A percentile compares a stretch with the other conserved stretches of the same genome.
Evolutionary conservation across 2,113 vertebrate species (phyloP).

Genomic region (Labrus mixtus): DNA sequence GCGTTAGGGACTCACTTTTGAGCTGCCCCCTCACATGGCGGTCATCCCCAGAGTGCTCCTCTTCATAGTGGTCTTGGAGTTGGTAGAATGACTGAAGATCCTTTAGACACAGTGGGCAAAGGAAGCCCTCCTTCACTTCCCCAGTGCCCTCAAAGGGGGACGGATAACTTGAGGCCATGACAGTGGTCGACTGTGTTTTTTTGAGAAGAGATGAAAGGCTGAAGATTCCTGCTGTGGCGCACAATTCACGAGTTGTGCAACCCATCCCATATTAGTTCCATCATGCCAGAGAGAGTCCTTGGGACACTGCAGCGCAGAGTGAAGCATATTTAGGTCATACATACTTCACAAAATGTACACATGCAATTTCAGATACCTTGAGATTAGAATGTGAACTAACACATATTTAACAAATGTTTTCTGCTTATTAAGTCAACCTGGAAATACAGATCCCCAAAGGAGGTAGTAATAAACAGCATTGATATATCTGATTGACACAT

Average conservation of each 20-base stretch:
- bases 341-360: not conserved
- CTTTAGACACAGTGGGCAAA: slow-evolving; percentile 95
- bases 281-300: slow-evolving; percentile 32
- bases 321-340: not conserved
- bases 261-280: slow-evolving; percentile 46
- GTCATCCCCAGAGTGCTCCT: slow-evolving; percentile 92
- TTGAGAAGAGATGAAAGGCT: slow-evolving; percentile 19
- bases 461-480: too few relatives aligned
- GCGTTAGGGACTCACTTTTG: slow-evolving; percentile 86
- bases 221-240: slow-evolving; percentile 37
- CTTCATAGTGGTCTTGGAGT: slow-evolving; percentile 95
- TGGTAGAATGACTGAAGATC: slow-evolving; percentile 97
- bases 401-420: not conserved
- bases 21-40: slow-evolving; percentile 90
- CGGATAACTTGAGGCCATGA: slow-evolving; percentile 89
- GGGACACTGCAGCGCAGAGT: not conserved
- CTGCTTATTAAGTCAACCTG: not conserved
- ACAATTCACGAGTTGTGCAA: slow-evolving; percentile 48
- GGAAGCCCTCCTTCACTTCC: slow-evolving; percentile 94
- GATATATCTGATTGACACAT: not conserved
- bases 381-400: not conserved
- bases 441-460: too few relatives aligned
- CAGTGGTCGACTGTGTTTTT: slow-evolving; percentile 4
- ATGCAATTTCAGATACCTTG: not conserved
- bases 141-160: slow-evolving; percentile 88